Percentiles rank a stretch among this genome's conserved stretches.
phyloP scores from a whole-genome alignment of 2,113 vertebrate genomes.

The Rattus rattus region DNA sequence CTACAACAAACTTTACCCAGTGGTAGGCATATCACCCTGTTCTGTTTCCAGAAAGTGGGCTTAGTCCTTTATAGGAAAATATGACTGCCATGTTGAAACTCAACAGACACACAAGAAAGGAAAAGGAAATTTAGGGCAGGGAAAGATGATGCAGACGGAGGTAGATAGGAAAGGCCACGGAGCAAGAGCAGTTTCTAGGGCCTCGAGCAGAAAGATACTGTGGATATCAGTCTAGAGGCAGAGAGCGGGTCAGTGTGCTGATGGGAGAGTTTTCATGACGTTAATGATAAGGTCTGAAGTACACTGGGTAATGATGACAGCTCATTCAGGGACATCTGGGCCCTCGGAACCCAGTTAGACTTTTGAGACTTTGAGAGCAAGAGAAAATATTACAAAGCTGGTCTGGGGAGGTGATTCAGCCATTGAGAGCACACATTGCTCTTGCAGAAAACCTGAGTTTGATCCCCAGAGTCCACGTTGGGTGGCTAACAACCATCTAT shows the following conservation, averaged over 20 bases:
- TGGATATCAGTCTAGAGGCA: constrained; percentile 36
- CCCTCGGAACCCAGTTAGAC: constrained; percentile 3
- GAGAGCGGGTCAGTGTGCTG: neutral
- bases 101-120: neutral
- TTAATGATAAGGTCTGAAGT: neutral
- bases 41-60: neutral
- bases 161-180: constrained; percentile 15
- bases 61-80: constrained; percentile 50
- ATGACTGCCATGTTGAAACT: constrained; percentile 3
- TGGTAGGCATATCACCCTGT: neutral
- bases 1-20: constrained; percentile 24
- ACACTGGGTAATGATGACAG: neutral
- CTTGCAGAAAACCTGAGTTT: neutral
- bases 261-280: constrained; percentile 14
- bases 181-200: constrained; percentile 36
- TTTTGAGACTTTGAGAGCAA: neutral
- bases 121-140: constrained; percentile 36
- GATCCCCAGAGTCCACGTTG: neutral
- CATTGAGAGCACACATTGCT: neutral
- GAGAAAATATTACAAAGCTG: neutral
- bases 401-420: neutral
- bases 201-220: neutral
- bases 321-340: neutral
- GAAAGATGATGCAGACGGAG: neutral
- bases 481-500: neutral